Evolutionary conservation across 92 coral and sea anemone genomes (phyloP).

Genomic region (Pocillopora meandrina): DNA sequence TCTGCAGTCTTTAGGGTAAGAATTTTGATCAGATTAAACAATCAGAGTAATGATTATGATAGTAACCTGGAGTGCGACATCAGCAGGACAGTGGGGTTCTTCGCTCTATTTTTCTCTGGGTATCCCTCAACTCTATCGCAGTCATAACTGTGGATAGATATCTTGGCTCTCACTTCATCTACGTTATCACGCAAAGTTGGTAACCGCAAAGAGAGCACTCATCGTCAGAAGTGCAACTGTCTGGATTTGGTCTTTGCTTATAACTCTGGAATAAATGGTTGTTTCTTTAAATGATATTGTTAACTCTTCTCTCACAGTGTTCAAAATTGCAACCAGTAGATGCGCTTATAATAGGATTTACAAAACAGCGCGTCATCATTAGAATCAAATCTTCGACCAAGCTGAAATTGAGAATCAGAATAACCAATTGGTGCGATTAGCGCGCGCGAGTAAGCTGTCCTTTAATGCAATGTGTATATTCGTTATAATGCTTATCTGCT

Average conservation of each 20-base stretch:
- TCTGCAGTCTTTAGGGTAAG: too few relatives aligned
- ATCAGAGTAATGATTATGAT: too few relatives aligned
- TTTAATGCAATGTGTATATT: constrained; percentile 8
- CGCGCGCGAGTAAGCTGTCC: constrained; percentile 10
- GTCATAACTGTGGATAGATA: neutral
- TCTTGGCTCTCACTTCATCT: constrained; percentile 15
- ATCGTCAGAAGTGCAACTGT: neutral
- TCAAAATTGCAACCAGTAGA: neutral
- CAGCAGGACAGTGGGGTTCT: too few relatives aligned
- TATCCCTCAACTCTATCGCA: too few relatives aligned
- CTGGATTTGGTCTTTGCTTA: constrained; percentile 6
- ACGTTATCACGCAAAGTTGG: neutral
- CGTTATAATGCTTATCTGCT: constrained; percentile 9
- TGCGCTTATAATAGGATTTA: constrained; percentile 17
- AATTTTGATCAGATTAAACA: neutral
- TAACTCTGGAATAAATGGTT: neutral
- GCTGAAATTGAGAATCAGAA: constrained; percentile 10
- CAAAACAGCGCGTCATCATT: constrained; percentile 4
- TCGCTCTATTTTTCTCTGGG: too few relatives aligned
- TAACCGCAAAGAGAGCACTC: too few relatives aligned
- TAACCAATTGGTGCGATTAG: neutral
- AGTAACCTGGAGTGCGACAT: too few relatives aligned
- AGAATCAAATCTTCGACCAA: constrained; percentile 4
- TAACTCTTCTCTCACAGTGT: neutral
- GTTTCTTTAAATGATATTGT: neutral